These are phyloP conservation scores for Sarotherodon lohbergeri DNA, from an alignment of 2,113 vertebrate genomes.

Conservation along the genomic window DNA sequence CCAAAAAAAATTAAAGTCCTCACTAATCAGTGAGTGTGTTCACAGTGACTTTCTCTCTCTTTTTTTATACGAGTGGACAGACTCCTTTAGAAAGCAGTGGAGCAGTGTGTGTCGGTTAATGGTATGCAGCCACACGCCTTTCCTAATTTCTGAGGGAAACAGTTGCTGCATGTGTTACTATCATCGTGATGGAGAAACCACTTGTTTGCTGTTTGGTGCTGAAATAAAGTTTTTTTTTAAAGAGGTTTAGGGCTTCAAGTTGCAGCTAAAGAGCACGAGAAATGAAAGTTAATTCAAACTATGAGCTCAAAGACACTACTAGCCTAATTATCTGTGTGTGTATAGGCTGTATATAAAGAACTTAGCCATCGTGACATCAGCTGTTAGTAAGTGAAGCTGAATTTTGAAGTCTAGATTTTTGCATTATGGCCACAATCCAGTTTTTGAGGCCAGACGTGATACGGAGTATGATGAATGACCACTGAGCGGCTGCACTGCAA, in stretches of 20 bases:
- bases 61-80: background rate
- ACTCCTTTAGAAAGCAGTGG: background rate
- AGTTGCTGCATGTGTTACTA: fast-evolving
- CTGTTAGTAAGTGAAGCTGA: background rate
- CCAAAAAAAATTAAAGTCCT: background rate
- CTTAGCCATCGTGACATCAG: background rate
- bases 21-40: background rate
- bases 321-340: background rate
- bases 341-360: background rate
- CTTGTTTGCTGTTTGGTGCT: background rate
- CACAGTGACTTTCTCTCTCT: background rate
- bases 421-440: background rate
- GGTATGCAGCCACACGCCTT: background rate
- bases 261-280: background rate
- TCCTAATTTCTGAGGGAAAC: background rate
- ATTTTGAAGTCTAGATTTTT: background rate
- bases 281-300: background rate
- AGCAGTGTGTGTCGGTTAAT: background rate
- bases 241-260: background rate
- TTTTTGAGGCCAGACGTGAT: background rate
- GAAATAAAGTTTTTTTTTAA: background rate
- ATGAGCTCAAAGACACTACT: background rate
- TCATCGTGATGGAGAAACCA: background rate
- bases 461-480: background rate
- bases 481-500: background rate